phyloP scores from a whole-genome alignment of 2,113 vertebrate species.

The Octodon degus region DNA sequence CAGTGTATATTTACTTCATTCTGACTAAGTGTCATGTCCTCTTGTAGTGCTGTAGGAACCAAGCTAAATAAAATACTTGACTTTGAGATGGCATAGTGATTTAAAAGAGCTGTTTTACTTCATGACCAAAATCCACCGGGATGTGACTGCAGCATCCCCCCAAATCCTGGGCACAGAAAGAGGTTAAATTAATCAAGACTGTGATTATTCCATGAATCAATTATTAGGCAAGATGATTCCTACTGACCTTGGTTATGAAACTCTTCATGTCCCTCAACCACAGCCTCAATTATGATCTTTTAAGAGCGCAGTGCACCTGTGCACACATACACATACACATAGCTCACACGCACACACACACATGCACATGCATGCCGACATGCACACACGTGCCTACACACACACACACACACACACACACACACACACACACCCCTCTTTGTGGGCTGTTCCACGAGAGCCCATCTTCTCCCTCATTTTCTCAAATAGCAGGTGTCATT shows the following conservation, averaged over 20 bases:
- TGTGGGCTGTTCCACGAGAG: conserved; percentile 27
- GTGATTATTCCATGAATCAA: conserved; percentile 54
- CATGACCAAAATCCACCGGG: conserved; percentile 7
- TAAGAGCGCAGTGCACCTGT: conserved; percentile 5
- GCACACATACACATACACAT: background rate
- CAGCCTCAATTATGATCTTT: background rate
- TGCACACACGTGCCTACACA: background rate
- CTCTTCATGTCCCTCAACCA: conserved; percentile 19
- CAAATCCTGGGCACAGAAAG: background rate
- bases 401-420: no score
- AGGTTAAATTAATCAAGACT: conserved; percentile 65
- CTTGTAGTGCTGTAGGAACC: conserved; percentile 71
- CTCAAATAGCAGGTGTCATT: conserved; percentile 69
- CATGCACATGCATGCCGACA: no score
- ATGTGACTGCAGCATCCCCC: conserved; percentile 17
- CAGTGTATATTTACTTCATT: background rate
- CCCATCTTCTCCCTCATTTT: conserved; percentile 63
- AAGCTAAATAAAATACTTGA: conserved; percentile 73
- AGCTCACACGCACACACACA: no score
- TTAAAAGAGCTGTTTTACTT: conserved; percentile 39
- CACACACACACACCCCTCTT: background rate
- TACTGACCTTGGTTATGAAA: background rate
- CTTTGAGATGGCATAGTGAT: conserved; percentile 32
- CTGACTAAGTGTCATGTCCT: background rate
- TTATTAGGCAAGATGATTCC: conserved; percentile 16